Base-by-base conservation (phyloP, 1,140 invertebrate species). In the Pseudoatta argentina region DNA sequence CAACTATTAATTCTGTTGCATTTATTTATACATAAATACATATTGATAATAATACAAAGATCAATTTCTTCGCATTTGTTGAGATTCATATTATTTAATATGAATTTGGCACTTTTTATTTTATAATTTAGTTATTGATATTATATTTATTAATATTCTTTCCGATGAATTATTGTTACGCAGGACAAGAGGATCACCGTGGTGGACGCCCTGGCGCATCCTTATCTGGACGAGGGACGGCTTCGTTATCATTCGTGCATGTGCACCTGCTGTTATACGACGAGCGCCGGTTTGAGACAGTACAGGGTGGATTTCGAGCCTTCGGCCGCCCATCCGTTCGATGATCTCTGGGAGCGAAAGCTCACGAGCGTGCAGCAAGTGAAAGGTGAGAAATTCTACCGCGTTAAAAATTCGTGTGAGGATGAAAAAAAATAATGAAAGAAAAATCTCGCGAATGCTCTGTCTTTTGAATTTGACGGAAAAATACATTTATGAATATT, bases 161-260 rank as follows among this genome's bases (percentile, higher is more conserved):
- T 18, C 0, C 6, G 10, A 78, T 10, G 16, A 69, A 57, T 59
- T 30, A 44, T 63, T 63, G 67, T 72, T 77, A 67, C 63, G 7
- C 94, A 98, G 98, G 98, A 98, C 91, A 99, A 99, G 95, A 96
- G 99, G 93, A 99, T 99, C 93, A 98, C 97, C 8, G 98, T 99
- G 66, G 97, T 98, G 55, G 98, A 99, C 94, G 99, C 99, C 7
- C 96, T 99, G 87, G 97, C 98, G 83, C 99, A 99, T 96, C 98
- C 98, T 16, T 99, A 99, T 95, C 96, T 99, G 81, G 99, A 99
- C 93, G 99, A 99, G 95, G 99, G 99, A 69, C 96, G 99, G 89
- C 96, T 99, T 87, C 97, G 99, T 91, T 99, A 99, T 96, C 99
- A 99, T 95, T 99, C 99, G 61, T 99, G 99, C 95, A 99, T 99